Conservation (phyloP, 2,797 vertebrate species). For the Sebastiscus tertius region DNA sequence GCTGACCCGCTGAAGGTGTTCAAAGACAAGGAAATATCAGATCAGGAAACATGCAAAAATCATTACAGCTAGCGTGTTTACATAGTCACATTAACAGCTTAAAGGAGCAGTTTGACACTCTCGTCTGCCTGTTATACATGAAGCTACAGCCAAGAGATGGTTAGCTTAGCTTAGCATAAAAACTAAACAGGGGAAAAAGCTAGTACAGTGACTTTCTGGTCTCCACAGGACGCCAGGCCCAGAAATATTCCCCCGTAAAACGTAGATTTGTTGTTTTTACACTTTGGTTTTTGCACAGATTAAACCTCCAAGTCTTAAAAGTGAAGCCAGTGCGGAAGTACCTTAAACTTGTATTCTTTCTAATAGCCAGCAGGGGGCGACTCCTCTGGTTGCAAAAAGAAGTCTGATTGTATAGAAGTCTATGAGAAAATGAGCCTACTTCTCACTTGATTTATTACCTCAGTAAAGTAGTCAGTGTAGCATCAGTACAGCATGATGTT, state of each 20-base stretch:
- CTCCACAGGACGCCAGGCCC: neutral
- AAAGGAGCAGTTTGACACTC: neutral
- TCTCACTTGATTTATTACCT: no score
- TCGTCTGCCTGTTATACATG: neutral
- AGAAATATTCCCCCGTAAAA: neutral
- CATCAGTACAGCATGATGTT: no score
- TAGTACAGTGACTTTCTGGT: neutral
- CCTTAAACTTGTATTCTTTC: no score
- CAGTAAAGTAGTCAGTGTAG: no score
- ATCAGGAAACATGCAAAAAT: slow-evolving; percentile 6
- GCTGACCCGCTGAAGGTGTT: neutral
- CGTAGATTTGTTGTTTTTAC: neutral
- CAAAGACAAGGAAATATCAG: neutral
- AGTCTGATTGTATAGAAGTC: no score
- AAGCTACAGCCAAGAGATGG: neutral
- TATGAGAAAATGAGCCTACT: no score
- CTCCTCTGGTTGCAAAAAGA: no score
- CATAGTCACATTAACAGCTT: neutral
- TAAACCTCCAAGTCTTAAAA: neutral
- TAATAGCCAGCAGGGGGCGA: no score
- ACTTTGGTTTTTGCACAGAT: neutral
- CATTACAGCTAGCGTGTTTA: neutral
- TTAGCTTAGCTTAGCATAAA: neutral
- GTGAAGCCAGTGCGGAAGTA: no score
- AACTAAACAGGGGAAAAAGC: neutral